Conservation (phyloP, 2,797 vertebrate genomes). For the Spizella passerina region DNA sequence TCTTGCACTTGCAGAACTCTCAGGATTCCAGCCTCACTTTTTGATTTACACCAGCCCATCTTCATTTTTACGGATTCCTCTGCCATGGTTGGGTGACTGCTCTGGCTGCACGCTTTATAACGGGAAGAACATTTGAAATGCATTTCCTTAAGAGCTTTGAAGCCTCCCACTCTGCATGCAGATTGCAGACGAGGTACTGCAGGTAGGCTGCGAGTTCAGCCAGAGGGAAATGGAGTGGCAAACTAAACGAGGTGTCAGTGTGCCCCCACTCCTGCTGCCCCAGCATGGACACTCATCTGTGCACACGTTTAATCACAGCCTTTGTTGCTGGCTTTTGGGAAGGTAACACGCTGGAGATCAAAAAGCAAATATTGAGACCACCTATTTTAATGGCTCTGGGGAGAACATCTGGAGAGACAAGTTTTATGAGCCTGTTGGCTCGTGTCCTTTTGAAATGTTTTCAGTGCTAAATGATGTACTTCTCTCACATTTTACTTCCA, state of each 20-base stretch:
- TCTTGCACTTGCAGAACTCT: background rate
- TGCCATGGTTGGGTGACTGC: background rate
- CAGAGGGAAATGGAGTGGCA: background rate
- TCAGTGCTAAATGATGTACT: slow-evolving; percentile 32
- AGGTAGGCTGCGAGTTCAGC: background rate
- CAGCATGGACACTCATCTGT: background rate
- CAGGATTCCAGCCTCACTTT: background rate
- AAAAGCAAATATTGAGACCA: slow-evolving; percentile 42
- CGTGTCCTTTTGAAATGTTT: slow-evolving; percentile 52
- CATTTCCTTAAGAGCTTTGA: slow-evolving; percentile 24
- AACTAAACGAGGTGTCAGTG: background rate
- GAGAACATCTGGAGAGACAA: slow-evolving; percentile 59
- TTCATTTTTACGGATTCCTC: background rate
- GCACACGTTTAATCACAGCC: background rate
- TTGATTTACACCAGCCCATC: slow-evolving; percentile 3
- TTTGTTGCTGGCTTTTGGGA: background rate
- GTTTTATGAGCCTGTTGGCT: slow-evolving; percentile 43
- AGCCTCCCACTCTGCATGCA: background rate
- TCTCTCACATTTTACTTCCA: slow-evolving; percentile 22
- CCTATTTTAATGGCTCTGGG: slow-evolving; percentile 34
- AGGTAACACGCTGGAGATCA: background rate
- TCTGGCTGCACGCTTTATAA: background rate
- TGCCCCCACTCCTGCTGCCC: background rate
- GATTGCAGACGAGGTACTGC: background rate
- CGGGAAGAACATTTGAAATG: slow-evolving; percentile 8